A percentile compares a stretch with the other conserved stretches of the same genome.
phyloP scores from a whole-genome alignment of 1,140 invertebrate genomes.

The roundworm (Caenorhabditis elegans) region DNA sequence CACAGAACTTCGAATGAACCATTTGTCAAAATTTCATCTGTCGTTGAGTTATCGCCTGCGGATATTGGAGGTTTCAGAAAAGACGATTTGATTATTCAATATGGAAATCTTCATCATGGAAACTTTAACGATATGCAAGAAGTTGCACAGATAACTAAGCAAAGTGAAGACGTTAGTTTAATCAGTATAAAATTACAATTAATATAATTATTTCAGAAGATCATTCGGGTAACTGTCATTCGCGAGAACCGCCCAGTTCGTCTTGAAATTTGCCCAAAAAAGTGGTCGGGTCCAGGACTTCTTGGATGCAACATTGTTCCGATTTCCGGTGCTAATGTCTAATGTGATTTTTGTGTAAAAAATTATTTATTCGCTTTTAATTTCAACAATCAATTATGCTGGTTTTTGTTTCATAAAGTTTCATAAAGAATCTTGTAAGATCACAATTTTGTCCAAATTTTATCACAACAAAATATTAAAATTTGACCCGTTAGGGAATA shows the following conservation, averaged over 20 bases:
- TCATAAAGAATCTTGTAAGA: background rate
- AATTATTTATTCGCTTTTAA: background rate
- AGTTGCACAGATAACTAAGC: background rate
- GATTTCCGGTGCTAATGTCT: background rate
- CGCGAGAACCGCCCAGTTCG: slow-evolving; percentile 36
- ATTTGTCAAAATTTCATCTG: slow-evolving; percentile 31
- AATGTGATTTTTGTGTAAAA: background rate
- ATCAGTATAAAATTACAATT: too few species aligned
- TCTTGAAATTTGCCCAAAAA: slow-evolving; percentile 22
- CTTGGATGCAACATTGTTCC: slow-evolving; percentile 34
- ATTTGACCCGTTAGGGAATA: background rate
- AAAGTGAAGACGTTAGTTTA: slow-evolving; percentile 27
- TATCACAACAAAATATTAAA: background rate
- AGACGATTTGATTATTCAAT: slow-evolving; percentile 40
- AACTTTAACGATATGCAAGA: slow-evolving; percentile 28
- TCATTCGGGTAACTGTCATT: slow-evolving; percentile 40
- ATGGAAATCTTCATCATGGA: slow-evolving; percentile 31
- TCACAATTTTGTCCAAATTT: background rate
- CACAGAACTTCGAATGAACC: slow-evolving; percentile 42
- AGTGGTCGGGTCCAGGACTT: slow-evolving; percentile 36
- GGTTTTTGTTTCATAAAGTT: background rate
- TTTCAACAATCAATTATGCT: background rate
- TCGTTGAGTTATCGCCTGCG: slow-evolving; percentile 21
- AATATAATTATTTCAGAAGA: slow-evolving; percentile 29
- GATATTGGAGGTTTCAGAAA: slow-evolving; percentile 38